phyloP scores from a whole-genome alignment of 92 coral and sea anemone genomes.

The Phenganax subtilis region DNA sequence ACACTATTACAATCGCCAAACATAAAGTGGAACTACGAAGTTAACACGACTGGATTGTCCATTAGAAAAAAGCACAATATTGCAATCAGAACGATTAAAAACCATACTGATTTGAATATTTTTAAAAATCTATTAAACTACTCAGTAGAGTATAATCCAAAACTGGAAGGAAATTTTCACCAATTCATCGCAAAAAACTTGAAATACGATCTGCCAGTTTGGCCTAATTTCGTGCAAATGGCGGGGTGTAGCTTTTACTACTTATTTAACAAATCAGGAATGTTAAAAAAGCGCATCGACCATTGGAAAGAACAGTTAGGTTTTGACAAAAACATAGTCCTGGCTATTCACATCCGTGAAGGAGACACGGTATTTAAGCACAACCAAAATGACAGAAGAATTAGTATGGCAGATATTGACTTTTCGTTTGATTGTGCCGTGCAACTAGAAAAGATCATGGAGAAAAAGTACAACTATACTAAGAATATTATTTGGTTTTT shows the following conservation, averaged over 20 bases:
- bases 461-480: neutral
- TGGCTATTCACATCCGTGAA: slow-evolving; percentile 78
- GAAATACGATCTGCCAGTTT: neutral
- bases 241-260: slow-evolving; percentile 81
- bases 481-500: slow-evolving; percentile 64
- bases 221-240: slow-evolving; percentile 46
- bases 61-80: neutral
- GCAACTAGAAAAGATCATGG: slow-evolving; percentile 51
- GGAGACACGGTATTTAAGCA: slow-evolving; percentile 72
- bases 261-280: slow-evolving; percentile 62
- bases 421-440: slow-evolving; percentile 66
- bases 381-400: slow-evolving; percentile 48
- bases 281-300: slow-evolving; percentile 47
- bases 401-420: slow-evolving; percentile 43
- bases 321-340: slow-evolving; percentile 47
- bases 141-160: neutral
- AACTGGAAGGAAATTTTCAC: neutral
- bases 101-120: neutral
- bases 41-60: neutral
- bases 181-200: neutral
- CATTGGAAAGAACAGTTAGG: slow-evolving; percentile 45
- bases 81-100: neutral
- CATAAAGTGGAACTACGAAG: slow-evolving; percentile 79
- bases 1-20: slow-evolving; percentile 57
- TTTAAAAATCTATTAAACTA: neutral